phyloP scores from a whole-genome alignment of 2,888 invertebrate species.

The Agonopterix alstromeriana region DNA sequence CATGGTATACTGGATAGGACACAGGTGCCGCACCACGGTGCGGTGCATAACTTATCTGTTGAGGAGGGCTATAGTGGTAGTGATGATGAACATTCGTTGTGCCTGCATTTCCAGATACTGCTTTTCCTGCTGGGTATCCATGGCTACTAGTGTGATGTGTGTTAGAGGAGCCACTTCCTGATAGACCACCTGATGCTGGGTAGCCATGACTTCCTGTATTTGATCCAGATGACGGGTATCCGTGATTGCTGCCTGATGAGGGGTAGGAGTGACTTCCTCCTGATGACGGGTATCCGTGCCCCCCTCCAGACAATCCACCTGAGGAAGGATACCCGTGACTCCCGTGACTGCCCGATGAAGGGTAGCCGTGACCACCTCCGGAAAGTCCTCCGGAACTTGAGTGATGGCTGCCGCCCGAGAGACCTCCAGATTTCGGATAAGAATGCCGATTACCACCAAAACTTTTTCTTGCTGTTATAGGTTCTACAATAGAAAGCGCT shows the following conservation, averaged over 20 bases:
- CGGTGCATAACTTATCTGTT: slow-evolving; percentile 50
- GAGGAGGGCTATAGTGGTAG: slow-evolving; percentile 58
- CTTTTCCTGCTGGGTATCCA: slow-evolving; percentile 20
- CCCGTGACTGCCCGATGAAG: slow-evolving; percentile 19
- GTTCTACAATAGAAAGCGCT: slow-evolving; percentile 29
- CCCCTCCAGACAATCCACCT: slow-evolving; percentile 26
- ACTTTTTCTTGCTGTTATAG: slow-evolving; percentile 24
- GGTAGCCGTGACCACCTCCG: slow-evolving; percentile 31
- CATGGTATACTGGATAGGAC: slow-evolving; percentile 55
- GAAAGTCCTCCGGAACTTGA: slow-evolving; percentile 29
- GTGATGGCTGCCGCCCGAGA: slow-evolving; percentile 32
- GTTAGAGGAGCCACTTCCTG: slow-evolving; percentile 1
- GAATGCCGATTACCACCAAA: slow-evolving; percentile 20
- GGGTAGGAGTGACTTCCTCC: no score
- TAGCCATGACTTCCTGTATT: slow-evolving; percentile 15
- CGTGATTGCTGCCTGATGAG: slow-evolving; percentile 16
- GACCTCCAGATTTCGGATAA: slow-evolving; percentile 29
- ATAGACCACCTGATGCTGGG: slow-evolving; percentile 9
- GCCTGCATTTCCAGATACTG: slow-evolving; percentile 22
- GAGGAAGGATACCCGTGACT: slow-evolving; percentile 15
- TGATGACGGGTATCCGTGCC: slow-evolving; percentile 13
- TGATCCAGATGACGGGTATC: slow-evolving; percentile 19
- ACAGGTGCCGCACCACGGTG: slow-evolving; percentile 37
- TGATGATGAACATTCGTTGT: slow-evolving; percentile 46
- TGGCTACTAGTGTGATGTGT: slow-evolving; percentile 1